Evolutionary conservation across 1,140 invertebrate genomes (phyloP).

Genomic region (Thaumetopoea pityocampa): DNA sequence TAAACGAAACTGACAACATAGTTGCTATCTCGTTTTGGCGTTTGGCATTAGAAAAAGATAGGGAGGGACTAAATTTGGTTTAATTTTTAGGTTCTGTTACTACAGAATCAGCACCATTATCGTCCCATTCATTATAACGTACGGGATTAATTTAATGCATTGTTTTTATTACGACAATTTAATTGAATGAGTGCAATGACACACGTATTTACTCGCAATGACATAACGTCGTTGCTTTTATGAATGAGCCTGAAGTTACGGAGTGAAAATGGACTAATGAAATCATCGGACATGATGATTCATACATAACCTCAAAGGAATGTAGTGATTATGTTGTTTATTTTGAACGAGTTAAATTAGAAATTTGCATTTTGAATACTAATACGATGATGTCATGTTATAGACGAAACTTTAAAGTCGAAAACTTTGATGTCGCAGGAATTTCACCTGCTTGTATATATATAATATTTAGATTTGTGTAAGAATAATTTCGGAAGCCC

Average conservation of each 20-base stretch:
- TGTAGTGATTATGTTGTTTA: slow-evolving; percentile 12
- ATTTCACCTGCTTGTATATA: slow-evolving; percentile 5
- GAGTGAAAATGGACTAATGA: slow-evolving; percentile 17
- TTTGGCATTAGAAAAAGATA: too few relatives aligned
- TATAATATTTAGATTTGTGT: neutral
- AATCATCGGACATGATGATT: slow-evolving; percentile 20
- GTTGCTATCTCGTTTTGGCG: too few relatives aligned
- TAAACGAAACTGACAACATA: too few relatives aligned
- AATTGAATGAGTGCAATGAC: slow-evolving; percentile 7
- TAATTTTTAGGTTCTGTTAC: too few relatives aligned
- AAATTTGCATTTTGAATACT: slow-evolving; percentile 13
- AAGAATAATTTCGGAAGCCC: too few relatives aligned
- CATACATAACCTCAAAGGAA: slow-evolving; percentile 9
- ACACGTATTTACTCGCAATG: slow-evolving; percentile 3
- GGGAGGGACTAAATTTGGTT: too few relatives aligned
- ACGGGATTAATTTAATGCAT: too few relatives aligned
- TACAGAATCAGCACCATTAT: too few relatives aligned
- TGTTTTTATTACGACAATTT: slow-evolving; percentile 3
- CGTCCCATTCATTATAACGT: too few relatives aligned
- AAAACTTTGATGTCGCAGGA: slow-evolving; percentile 4
- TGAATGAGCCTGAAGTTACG: slow-evolving; percentile 16
- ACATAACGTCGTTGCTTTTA: slow-evolving; percentile 14
- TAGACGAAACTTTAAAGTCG: slow-evolving; percentile 1
- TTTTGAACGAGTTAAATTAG: slow-evolving; percentile 5
- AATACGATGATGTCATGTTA: slow-evolving; percentile 10